A percentile compares a stretch with the other conserved stretches of the same genome.
phyloP scores from a whole-genome alignment of 2,888 invertebrate species.

The Ectemnius cavifrons region DNA sequence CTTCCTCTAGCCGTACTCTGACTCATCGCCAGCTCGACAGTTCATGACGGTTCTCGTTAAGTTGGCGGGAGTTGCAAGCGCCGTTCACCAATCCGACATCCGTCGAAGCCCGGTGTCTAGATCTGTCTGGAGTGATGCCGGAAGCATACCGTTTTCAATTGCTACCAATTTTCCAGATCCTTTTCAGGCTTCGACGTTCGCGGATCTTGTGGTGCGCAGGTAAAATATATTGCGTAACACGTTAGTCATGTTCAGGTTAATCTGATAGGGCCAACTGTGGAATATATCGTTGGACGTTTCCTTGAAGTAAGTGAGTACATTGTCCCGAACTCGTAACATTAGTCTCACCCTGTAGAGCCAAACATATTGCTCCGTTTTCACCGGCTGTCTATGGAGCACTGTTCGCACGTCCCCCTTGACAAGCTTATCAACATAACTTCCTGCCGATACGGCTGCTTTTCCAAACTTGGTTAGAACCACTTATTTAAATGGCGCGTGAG shows the following conservation, averaged over 20 bases:
- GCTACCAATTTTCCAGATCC: not conserved
- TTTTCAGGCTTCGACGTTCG: not conserved
- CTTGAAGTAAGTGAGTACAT: no score
- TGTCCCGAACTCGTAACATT: conserved; percentile 15
- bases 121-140: not conserved
- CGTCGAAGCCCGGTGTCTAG: not conserved
- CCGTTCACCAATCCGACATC: not conserved
- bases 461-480: conserved; percentile 13
- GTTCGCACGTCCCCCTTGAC: conserved; percentile 4
- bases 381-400: not conserved
- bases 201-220: not conserved
- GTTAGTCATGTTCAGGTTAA: not conserved
- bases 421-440: conserved; percentile 21
- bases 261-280: not conserved
- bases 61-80: conserved; percentile 32
- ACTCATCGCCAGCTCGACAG: conserved; percentile 45
- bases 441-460: conserved; percentile 21
- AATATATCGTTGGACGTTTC: no score
- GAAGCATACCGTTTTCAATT: not conserved
- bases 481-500: conserved; percentile 15
- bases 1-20: conserved; percentile 38
- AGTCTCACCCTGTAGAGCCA: not conserved
- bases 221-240: not conserved
- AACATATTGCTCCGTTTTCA: no score
- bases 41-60: conserved; percentile 51